phyloP scores from a whole-genome alignment of 2,888 invertebrate species.

The Neria commutata region DNA sequence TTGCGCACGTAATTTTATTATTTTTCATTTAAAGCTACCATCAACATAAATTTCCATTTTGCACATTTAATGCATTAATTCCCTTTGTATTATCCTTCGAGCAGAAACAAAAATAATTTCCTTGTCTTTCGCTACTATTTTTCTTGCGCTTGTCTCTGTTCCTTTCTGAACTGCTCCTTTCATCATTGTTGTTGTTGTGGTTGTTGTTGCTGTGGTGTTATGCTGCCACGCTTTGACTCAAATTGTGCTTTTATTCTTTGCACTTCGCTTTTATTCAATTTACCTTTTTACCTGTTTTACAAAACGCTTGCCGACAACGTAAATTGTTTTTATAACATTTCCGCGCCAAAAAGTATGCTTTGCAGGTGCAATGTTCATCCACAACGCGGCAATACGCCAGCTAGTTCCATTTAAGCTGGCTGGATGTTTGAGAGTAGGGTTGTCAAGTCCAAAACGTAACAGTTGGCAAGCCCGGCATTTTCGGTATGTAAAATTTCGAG shows the following conservation, averaged over 20 bases:
- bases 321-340: constrained; percentile 16
- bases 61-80: constrained; percentile 8
- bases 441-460: too few species aligned
- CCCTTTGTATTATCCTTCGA: constrained; percentile 17
- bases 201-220: constrained; percentile 6
- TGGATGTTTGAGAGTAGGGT: too few species aligned
- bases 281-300: constrained; percentile 4
- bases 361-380: neutral
- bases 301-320: neutral
- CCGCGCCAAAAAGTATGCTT: constrained; percentile 23
- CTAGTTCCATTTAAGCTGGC: too few species aligned
- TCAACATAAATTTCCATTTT: constrained; percentile 17
- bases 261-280: constrained; percentile 21
- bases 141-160: constrained; percentile 6
- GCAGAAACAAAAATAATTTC: constrained; percentile 19
- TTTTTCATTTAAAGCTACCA: constrained; percentile 43
- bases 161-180: constrained; percentile 39
- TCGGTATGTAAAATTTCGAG: too few species aligned
- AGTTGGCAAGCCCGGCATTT: too few species aligned
- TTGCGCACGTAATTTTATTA: constrained; percentile 26
- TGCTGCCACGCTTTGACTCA: neutral
- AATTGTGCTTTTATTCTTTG: too few species aligned
- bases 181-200: constrained; percentile 41
- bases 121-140: constrained; percentile 15
- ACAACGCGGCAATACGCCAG: too few species aligned